Base-by-base conservation (phyloP, 2,888 invertebrate species). In the Chirona hameri region DNA sequence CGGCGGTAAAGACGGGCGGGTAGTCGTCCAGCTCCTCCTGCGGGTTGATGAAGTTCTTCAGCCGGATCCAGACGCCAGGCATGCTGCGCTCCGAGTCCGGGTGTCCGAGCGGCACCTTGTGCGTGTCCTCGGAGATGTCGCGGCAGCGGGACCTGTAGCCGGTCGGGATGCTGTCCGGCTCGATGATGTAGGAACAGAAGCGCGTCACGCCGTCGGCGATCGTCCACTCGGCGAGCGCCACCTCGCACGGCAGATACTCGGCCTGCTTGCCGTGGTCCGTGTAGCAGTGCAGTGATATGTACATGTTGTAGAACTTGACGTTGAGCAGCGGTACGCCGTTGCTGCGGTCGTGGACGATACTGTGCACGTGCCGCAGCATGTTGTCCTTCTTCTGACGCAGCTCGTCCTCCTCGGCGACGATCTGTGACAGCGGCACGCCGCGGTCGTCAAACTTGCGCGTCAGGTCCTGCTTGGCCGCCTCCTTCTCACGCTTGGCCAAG, bases 371-470 rank as follows among this genome's bases (percentile, higher is more conserved):
- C 3, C 46, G 4, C 18, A 52, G 27, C 80, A 80, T 80, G 52
- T 21, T 52, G 18, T 52, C 52, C 15, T 27, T 21, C 52, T 80
- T 48, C 52, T 7, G 4, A 0, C 80, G 80, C 9, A 4, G 27
- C 52, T 80, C 80, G n/a, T 80, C 46, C 24, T 27, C 15, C 29
- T 80, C 80, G 52, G 80, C 48, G 15, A 29, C 80, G 21, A 80
- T 52, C 48, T 80, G 80, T 0, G 80, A 48, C 52, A 80, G 80
- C 27, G 80, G 80, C 52, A 80, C 80, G 52, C 80, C 80, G 27
- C 52, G 80, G 18, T 80, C 80, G 80, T 80, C 80, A 15, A 52
- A 80, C 80, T 80, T 80, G 52, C 80, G 80, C 80, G 80, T 52
- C 27, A 80, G 80, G 29, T 80, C 80, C 21, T 0, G 14, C 52